Conservation (phyloP, 2,888 invertebrate genomes). For the Drosophila seclusa region DNA sequence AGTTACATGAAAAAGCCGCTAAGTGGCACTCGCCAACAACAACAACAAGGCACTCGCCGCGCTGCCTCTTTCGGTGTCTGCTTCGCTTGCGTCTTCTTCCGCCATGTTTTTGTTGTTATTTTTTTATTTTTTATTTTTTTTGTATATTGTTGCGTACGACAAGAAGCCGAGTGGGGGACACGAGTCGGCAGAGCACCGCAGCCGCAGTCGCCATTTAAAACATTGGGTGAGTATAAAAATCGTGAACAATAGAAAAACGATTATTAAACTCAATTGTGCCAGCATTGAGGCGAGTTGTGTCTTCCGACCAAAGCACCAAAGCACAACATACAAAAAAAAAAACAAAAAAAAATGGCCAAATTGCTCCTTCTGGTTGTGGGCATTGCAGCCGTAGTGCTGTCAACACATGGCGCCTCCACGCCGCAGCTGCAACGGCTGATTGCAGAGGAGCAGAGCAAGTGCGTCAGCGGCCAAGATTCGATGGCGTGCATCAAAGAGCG, state of each 20-base stretch:
- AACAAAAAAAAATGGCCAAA: constrained; percentile 70
- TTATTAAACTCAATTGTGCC: constrained; percentile 85
- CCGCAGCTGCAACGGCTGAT: constrained; percentile 90
- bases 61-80: constrained; percentile 68
- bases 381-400: constrained; percentile 85
- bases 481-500: constrained; percentile 93
- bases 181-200: constrained; percentile 12
- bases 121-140: constrained; percentile 38
- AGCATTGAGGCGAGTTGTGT: constrained; percentile 83
- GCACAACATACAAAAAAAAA: constrained; percentile 1
- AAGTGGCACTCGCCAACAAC: constrained; percentile 27
- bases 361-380: constrained; percentile 87
- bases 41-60: constrained; percentile 8
- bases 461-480: constrained; percentile 90
- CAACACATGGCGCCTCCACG: constrained; percentile 85
- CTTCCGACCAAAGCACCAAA: constrained; percentile 27
- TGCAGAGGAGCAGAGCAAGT: constrained; percentile 91
- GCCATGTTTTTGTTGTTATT: constrained; percentile 61
- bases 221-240: constrained; percentile 84
- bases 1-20: constrained; percentile 5
- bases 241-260: constrained; percentile 85
- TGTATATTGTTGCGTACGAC: constrained; percentile 43
- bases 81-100: constrained; percentile 78
- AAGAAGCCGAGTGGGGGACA: constrained; percentile 34
- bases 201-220: constrained; percentile 48